These are phyloP conservation scores for Henricia sp. DNA, from an alignment of 53 echinoderm and acorn worm genomes.

Conservation along the genomic window DNA sequence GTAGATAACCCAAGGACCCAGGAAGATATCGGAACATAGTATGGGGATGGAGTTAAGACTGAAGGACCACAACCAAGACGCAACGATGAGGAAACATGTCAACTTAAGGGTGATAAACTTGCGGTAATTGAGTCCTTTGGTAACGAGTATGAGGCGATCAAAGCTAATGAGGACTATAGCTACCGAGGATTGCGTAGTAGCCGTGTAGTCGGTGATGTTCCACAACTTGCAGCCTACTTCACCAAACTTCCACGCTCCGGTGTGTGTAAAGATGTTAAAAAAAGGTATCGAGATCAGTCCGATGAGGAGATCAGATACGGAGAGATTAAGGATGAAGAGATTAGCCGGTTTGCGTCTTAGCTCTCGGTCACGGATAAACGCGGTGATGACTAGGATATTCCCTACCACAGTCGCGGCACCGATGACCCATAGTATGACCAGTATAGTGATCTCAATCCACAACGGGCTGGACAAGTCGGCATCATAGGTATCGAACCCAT, in stretches of 20 bases:
- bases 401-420: constrained; percentile 53
- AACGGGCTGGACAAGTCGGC: constrained; percentile 10
- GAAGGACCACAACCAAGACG: constrained; percentile 50
- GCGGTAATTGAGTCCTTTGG: constrained; percentile 49
- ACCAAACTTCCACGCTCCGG: constrained; percentile 42
- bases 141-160: constrained; percentile 63
- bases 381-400: constrained; percentile 37
- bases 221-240: constrained; percentile 56
- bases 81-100: constrained; percentile 23
- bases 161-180: constrained; percentile 62
- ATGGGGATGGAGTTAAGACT: constrained; percentile 55
- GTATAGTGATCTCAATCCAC: constrained; percentile 51
- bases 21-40: constrained; percentile 29
- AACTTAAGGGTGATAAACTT: constrained; percentile 41
- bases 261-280: constrained; percentile 50
- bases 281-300: constrained; percentile 56
- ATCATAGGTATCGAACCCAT: background rate
- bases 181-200: constrained; percentile 43
- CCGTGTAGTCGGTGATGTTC: constrained; percentile 62
- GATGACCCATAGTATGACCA: constrained; percentile 49
- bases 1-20: constrained; percentile 45
- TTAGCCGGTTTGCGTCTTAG: constrained; percentile 61
- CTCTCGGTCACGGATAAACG: constrained; percentile 36
- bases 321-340: constrained; percentile 57
- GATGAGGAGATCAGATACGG: constrained; percentile 54